Evolutionary conservation across 2,888 invertebrate genomes (phyloP).

Genomic region (Crepidodera aurea): DNA sequence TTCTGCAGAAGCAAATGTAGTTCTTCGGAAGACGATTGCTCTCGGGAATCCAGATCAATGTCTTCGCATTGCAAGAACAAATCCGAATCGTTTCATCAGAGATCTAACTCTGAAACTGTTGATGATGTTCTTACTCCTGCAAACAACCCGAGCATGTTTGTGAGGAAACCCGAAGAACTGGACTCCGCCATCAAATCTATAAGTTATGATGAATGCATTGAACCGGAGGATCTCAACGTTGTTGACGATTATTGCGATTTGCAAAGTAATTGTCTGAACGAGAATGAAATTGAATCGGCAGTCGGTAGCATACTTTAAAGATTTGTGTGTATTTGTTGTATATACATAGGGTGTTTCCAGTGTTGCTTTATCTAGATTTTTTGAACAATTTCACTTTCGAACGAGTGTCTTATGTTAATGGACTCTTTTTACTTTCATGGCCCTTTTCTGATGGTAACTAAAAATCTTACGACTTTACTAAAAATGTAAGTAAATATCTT

Average conservation of each 20-base stretch:
- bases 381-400: background rate
- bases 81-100: slow-evolving; percentile 16
- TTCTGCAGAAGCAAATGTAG: slow-evolving; percentile 33
- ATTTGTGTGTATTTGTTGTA: too few species aligned
- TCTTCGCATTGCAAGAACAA: slow-evolving; percentile 35
- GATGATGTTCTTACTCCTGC: slow-evolving; percentile 24
- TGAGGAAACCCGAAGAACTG: slow-evolving; percentile 53
- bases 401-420: too few species aligned
- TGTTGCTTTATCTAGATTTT: slow-evolving; percentile 11
- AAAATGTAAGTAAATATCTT: too few species aligned
- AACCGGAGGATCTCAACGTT: slow-evolving; percentile 42
- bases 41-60: slow-evolving; percentile 33
- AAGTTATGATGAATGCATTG: slow-evolving; percentile 51
- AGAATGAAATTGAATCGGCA: slow-evolving; percentile 59
- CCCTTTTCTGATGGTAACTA: background rate
- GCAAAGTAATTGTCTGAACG: slow-evolving; percentile 53
- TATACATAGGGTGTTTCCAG: slow-evolving; percentile 6
- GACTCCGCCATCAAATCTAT: slow-evolving; percentile 59
- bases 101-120: slow-evolving; percentile 33
- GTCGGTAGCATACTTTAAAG: slow-evolving; percentile 56
- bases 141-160: slow-evolving; percentile 39
- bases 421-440: background rate
- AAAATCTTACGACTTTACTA: too few species aligned
- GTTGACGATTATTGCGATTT: slow-evolving; percentile 50
- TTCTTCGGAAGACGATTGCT: slow-evolving; percentile 35